Evolutionary conservation across 2,888 invertebrate genomes (phyloP), one percentile per base, ranked within the genome.

Genomic region (Drosophila pseudotalamancana): DNA sequence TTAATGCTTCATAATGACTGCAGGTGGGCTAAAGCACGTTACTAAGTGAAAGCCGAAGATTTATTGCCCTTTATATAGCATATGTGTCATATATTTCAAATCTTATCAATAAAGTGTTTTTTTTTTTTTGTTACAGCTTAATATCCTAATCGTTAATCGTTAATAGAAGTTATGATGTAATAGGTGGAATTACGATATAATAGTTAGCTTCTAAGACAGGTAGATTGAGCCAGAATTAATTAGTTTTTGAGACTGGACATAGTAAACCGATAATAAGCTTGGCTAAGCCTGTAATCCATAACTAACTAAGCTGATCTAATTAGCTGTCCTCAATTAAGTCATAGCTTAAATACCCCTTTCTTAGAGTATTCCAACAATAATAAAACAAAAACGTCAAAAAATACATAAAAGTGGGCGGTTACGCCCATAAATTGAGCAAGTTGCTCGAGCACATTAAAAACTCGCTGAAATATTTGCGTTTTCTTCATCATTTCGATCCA

Each of bases 401-500:
- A 57, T 37, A 57, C 34, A 55, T 49, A 68, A 69, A 62, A 68
- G 50, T 59, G 53, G 54, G 54, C 73, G 40, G 21, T 59, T 40
- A 76, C 81, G 84, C 81, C 77, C 70, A 84, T 64, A 66, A 71
- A 57, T 82, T 83, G 62, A 57, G 84, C 69, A 86, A 86, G 46
- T 53, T 34, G 49, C 43, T 51, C 21, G 34, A 32, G 43, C 61
- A 39, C 53, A 61, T 54, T 56, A 45, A 72, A 77, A 73, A 56
- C 37, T 42, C 67, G 55, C 56, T 68, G 54, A 77, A 74, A 63
- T 73, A 65, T 77, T 74, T 66, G 32, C 18, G 53, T 56, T 61
- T 60, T 27, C 29, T 31, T 12, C 11, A 34, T 34, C 29, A 45
- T 16, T 55, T 27, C 2, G 23, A n/a, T n/a, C 29, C 19, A 9